Conservation (phyloP, 1,140 invertebrate genomes). For the Prorops nasuta region DNA sequence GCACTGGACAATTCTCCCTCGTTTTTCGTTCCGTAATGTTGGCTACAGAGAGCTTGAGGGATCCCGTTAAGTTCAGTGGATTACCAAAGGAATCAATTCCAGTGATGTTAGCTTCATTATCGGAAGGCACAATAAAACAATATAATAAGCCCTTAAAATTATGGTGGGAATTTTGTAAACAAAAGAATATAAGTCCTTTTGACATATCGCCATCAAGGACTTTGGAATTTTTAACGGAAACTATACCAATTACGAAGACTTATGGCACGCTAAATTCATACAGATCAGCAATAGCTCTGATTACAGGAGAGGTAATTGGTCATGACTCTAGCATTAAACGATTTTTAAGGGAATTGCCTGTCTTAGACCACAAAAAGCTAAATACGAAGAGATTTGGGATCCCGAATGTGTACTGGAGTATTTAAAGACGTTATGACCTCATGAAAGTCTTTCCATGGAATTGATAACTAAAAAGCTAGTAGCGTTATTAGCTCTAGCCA, state of each 20-base stretch:
- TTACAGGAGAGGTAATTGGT: background rate
- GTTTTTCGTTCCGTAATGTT: too few species aligned
- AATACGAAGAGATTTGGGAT: background rate
- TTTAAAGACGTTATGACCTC: background rate
- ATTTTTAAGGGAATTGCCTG: background rate
- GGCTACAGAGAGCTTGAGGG: too few species aligned
- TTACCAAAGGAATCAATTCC: background rate
- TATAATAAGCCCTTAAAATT: background rate
- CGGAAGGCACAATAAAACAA: background rate
- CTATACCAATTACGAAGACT: background rate
- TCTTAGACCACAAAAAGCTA: background rate
- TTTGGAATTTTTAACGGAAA: background rate
- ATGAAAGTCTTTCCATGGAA: slow-evolving; percentile 1
- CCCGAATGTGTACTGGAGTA: background rate
- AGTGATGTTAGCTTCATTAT: background rate
- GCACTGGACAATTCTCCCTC: background rate
- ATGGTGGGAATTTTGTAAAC: background rate
- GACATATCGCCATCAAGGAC: background rate
- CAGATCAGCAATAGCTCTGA: background rate
- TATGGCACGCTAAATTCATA: background rate
- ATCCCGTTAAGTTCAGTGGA: too few species aligned
- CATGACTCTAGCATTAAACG: background rate
- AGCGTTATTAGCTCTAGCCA: slow-evolving; percentile 10
- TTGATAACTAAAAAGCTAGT: background rate
- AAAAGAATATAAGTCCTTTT: background rate